These are phyloP conservation scores for Brachyopa scutellaris DNA, from an alignment of 2,888 invertebrate genomes.

Conservation along the genomic window DNA sequence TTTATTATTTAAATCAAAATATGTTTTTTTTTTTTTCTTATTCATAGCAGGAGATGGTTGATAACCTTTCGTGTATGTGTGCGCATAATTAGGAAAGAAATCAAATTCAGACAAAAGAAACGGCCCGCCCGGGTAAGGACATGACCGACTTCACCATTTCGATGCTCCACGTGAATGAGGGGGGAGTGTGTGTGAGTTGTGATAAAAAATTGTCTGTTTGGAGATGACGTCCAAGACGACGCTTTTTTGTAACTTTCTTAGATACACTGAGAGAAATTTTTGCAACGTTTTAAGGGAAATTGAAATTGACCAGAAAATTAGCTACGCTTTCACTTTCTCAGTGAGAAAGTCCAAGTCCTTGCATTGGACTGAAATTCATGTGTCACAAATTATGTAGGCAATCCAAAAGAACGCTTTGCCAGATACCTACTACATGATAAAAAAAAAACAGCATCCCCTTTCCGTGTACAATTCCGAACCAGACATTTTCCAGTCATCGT, in stretches of 20 bases:
- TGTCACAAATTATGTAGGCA: no score
- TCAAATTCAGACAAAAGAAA: slow-evolving; percentile 53
- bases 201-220: slow-evolving; percentile 2
- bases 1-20: slow-evolving; percentile 40
- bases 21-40: background rate
- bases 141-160: slow-evolving; percentile 55
- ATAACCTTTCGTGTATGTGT: slow-evolving; percentile 2
- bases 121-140: slow-evolving; percentile 24
- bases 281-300: background rate
- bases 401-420: no score
- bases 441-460: background rate
- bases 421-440: no score
- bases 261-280: slow-evolving; percentile 20
- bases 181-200: background rate
- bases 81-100: slow-evolving; percentile 46
- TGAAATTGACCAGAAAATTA: no score
- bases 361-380: no score
- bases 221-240: slow-evolving; percentile 21
- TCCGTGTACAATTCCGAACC: slow-evolving; percentile 30
- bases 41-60: background rate
- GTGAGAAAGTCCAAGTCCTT: no score
- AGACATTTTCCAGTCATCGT: slow-evolving; percentile 42
- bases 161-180: slow-evolving; percentile 20
- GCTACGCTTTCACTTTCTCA: no score
- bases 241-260: background rate